Base-by-base conservation (phyloP, 2,888 invertebrate genomes). In the Tetrapedia diversipes region DNA sequence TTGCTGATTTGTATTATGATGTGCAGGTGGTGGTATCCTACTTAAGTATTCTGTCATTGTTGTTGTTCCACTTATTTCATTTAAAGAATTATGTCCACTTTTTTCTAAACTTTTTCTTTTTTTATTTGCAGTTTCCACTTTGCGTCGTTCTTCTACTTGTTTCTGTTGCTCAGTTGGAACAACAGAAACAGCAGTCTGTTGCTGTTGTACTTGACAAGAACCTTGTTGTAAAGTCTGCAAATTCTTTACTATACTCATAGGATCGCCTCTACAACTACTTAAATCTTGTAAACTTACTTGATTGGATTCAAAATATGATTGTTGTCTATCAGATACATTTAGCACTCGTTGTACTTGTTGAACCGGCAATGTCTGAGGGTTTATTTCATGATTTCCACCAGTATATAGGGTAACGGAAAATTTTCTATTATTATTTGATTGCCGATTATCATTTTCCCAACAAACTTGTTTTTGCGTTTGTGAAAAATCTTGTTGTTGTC, bases 191-290 rank as follows among this genome's bases (percentile, higher is more conserved):
- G 89, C 89, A 75, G 91, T 91, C 75, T 93, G 90, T 51, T 47
- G 65, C 88, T 94, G 65, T 88, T 94, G 94, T 85, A 94, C 89
- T 88, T 94, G 94, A 89, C 94, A 94, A 86, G 93, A 93, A 51
- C 82, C 91, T 56, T 89, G 91, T 60, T 94, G 94, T 78, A 94
- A 88, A 67, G 93, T 94, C 91, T 94, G 94, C 83, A 95, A 92
- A 90, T 95, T 95, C 90, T 96, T 96, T 37, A 95, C 95, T 88
- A 95, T 95, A 88, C 94, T 95, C 95, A 95, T 95, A 4, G 95
- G 95, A 89, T 96, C 96, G 34, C 95, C 95, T 53, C 95, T 92
- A 90, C 95, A 95, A 89, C 95, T 95, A 73, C 95, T 95, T 64
- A 95, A 91, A 92, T 96, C 95, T 91, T 95, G 95, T 86, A 95